Evolutionary conservation across 2,888 invertebrate species (phyloP).

Genomic region (Acanthoscelides obtectus): DNA sequence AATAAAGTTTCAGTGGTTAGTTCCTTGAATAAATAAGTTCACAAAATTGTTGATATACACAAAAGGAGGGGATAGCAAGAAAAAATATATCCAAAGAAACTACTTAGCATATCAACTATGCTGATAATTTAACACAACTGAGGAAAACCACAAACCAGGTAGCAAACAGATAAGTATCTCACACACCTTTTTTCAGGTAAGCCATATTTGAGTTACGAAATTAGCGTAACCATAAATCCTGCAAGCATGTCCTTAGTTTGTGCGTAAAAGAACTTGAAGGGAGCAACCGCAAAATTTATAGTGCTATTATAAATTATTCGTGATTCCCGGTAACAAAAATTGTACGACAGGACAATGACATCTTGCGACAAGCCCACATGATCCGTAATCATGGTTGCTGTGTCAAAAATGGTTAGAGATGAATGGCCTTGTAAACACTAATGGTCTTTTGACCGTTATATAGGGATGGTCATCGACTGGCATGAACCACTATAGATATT

Average conservation of each 20-base stretch:
- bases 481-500: no score
- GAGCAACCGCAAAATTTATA: background rate
- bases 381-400: background rate
- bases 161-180: background rate
- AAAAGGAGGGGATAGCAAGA: no score
- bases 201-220: background rate
- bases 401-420: background rate
- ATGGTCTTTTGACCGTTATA: no score
- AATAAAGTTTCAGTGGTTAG: no score
- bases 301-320: background rate
- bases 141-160: background rate
- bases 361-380: background rate
- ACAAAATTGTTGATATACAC: no score
- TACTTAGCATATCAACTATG: background rate
- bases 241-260: background rate
- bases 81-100: no score
- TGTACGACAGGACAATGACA: background rate
- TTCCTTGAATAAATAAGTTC: no score
- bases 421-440: background rate
- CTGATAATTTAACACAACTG: background rate
- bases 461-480: no score
- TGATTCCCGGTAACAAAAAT: background rate
- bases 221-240: background rate
- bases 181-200: background rate
- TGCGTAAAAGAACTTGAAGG: background rate